Percentiles rank a stretch among this genome's conserved stretches.
Evolutionary conservation across 2,888 invertebrate genomes (phyloP).

Genomic region (Cataglyphis rosenhaueri): DNA sequence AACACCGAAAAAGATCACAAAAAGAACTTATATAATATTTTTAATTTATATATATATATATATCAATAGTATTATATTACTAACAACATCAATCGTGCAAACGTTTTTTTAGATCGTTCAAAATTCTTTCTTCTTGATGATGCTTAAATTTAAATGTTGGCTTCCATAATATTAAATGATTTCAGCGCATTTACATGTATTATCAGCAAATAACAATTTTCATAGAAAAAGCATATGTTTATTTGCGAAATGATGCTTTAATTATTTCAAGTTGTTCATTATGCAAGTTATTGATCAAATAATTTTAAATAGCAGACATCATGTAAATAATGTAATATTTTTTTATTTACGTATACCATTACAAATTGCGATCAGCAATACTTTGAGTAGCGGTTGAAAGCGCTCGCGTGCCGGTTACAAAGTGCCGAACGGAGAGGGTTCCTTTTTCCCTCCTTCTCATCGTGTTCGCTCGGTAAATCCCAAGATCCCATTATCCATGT

Average conservation of each 20-base stretch:
- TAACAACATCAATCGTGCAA: background rate
- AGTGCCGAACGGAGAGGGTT: slow-evolving; percentile 46
- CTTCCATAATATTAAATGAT: background rate
- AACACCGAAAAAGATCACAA: background rate
- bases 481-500: slow-evolving; percentile 78
- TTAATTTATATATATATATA: background rate
- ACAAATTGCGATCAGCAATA: slow-evolving; percentile 8
- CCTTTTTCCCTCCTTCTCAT: slow-evolving; percentile 63
- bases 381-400: slow-evolving; percentile 1
- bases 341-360: background rate
- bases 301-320: background rate
- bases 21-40: background rate
- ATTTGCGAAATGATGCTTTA: background rate
- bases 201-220: background rate
- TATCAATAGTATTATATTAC: background rate
- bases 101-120: background rate
- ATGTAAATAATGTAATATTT: background rate
- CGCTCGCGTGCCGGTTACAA: slow-evolving; percentile 47
- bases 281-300: background rate
- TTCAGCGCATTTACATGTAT: background rate
- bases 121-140: background rate
- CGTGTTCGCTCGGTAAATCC: slow-evolving; percentile 75
- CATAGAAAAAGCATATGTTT: background rate
- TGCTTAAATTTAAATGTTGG: slow-evolving; percentile 37
- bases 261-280: background rate